Evolutionary conservation across 1,140 invertebrate genomes (phyloP).

Genomic region (Aporrectodea caliginosa): DNA sequence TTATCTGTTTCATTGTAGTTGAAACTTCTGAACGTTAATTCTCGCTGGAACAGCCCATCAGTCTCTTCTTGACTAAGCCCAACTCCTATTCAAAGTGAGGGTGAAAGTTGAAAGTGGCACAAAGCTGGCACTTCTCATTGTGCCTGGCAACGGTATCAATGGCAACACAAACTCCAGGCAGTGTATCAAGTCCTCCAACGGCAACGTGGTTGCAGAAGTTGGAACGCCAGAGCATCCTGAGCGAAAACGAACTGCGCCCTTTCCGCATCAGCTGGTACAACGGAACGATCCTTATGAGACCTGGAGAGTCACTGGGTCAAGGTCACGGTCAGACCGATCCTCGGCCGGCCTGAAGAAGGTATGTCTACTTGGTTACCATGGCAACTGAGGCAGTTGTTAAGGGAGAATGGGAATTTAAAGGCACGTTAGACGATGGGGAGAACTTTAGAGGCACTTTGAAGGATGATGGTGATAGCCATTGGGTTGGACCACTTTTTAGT

Average conservation of each 20-base stretch:
- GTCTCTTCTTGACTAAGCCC: background rate
- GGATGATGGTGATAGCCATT: too few relatives aligned
- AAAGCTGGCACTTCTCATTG: background rate
- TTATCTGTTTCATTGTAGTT: too few relatives aligned
- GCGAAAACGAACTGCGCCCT: background rate
- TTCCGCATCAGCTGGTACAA: conserved; percentile 14
- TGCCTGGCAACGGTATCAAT: background rate
- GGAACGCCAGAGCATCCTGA: background rate
- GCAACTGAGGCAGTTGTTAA: background rate
- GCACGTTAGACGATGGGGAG: background rate
- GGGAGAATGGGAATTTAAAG: background rate
- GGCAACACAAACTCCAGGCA: background rate
- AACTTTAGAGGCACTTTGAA: too few relatives aligned
- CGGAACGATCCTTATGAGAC: background rate
- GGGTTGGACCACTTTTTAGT: too few relatives aligned
- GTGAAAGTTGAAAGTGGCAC: background rate
- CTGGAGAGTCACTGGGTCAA: background rate
- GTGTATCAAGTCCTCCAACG: background rate
- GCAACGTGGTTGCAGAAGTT: background rate
- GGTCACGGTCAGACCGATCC: background rate
- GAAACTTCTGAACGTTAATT: background rate
- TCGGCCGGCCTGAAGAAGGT: background rate
- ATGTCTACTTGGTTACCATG: background rate
- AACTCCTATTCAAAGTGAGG: conserved; percentile 8
- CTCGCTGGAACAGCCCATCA: background rate